Evolutionary conservation across 2,888 invertebrate species (phyloP).

Genomic region (Caenorhabditis angaria): DNA sequence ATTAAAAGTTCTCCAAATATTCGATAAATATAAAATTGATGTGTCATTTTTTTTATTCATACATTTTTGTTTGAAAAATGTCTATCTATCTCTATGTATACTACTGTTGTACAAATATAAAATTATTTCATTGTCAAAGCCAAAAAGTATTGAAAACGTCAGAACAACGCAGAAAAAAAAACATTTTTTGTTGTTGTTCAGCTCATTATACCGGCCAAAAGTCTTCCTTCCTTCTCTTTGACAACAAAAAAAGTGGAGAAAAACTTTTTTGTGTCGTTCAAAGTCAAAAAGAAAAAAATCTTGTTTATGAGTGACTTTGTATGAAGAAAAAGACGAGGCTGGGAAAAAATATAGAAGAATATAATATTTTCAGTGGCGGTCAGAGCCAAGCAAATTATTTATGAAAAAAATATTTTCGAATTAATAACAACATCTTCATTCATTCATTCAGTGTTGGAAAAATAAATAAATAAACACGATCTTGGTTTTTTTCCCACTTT

Average conservation of each 20-base stretch:
- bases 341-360: too few relatives aligned
- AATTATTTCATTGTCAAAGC: constrained; percentile 4
- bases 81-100: too few relatives aligned
- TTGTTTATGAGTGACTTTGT: constrained; percentile 26
- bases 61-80: background rate
- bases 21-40: background rate
- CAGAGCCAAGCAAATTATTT: background rate
- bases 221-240: constrained; percentile 14
- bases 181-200: constrained; percentile 37
- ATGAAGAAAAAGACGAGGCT: background rate
- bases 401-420: background rate
- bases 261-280: constrained; percentile 22
- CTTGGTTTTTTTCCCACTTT: background rate
- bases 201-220: constrained; percentile 20
- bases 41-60: background rate
- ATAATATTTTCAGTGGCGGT: constrained; percentile 2
- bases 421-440: constrained; percentile 2
- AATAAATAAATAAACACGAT: too few relatives aligned
- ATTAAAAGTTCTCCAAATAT: background rate
- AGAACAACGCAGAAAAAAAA: constrained; percentile 19
- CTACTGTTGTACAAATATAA: background rate
- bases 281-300: constrained; percentile 33
- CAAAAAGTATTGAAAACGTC: background rate
- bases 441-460: background rate
- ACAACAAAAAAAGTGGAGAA: constrained; percentile 32